Percentiles rank a stretch among this genome's conserved stretches.
Conservation (phyloP, 2,888 invertebrate genomes). For the Oegoconia quadripuncta region DNA sequence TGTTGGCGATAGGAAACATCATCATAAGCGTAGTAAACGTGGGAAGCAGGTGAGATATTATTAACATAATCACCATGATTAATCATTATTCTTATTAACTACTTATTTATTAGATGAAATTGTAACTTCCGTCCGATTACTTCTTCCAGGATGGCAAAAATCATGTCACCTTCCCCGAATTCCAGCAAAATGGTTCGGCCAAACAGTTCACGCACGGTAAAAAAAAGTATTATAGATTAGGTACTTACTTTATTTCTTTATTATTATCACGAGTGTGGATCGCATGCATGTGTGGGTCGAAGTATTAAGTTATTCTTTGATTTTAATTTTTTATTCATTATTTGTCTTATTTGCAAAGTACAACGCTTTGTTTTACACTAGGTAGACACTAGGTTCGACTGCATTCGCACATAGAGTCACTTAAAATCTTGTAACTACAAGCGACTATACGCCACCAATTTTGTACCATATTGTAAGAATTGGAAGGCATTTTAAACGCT, state of each 20-base stretch:
- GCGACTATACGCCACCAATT: neutral
- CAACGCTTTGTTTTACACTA: constrained; percentile 48
- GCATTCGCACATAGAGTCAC: neutral
- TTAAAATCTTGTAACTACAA: neutral
- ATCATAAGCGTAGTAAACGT: constrained; percentile 91
- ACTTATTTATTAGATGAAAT: too few relatives aligned
- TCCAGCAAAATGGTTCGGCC: constrained; percentile 92
- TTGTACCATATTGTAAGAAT: too few relatives aligned
- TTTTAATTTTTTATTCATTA: constrained; percentile 34
- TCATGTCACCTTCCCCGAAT: constrained; percentile 93
- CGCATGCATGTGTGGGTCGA: constrained; percentile 76
- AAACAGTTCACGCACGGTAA: constrained; percentile 94
- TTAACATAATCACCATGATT: neutral
- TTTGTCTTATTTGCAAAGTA: constrained; percentile 46
- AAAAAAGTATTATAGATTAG: constrained; percentile 84
- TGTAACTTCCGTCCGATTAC: too few relatives aligned
- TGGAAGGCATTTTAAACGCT: too few relatives aligned
- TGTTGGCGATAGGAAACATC: constrained; percentile 91
- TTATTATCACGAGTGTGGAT: constrained; percentile 73
- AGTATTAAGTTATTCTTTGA: constrained; percentile 52
- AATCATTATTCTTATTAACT: constrained; percentile 4
- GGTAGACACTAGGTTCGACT: constrained; percentile 7
- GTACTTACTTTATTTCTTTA: constrained; percentile 76
- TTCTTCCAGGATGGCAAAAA: constrained; percentile 89
- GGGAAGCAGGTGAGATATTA: constrained; percentile 83